A percentile compares a stretch with the other conserved stretches of the same genome.
Evolutionary conservation across 2,888 invertebrate genomes (phyloP).

Genomic region (Diarsia mendica): DNA sequence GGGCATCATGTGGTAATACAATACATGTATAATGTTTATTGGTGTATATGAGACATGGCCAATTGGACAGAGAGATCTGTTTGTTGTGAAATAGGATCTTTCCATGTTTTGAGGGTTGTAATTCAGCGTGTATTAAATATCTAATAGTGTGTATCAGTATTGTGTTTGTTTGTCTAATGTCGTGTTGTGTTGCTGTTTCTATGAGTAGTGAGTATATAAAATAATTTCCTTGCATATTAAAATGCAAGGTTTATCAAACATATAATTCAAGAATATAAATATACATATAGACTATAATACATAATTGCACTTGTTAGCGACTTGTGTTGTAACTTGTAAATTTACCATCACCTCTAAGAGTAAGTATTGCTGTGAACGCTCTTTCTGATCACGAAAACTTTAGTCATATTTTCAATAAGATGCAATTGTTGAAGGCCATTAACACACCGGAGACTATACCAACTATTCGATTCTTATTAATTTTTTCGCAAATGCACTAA

Average conservation of each 20-base stretch:
- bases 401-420: not conserved
- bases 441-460: not conserved
- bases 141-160: not conserved
- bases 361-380: slow-evolving; percentile 5
- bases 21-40: not conserved
- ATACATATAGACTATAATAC: not conserved
- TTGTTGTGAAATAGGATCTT: not conserved
- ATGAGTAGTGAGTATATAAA: too few species aligned
- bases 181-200: not conserved
- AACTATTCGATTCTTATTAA: not conserved
- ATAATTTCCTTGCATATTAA: not conserved
- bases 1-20: not conserved
- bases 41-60: not conserved
- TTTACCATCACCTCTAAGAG: slow-evolving; percentile 15
- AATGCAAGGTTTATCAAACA: not conserved
- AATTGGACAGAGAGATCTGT: not conserved
- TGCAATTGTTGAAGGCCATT: not conserved
- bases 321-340: not conserved
- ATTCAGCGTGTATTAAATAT: not conserved
- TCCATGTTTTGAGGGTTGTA: not conserved
- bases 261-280: not conserved
- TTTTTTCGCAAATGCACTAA: not conserved
- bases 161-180: not conserved
- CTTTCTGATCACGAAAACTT: not conserved
- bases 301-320: slow-evolving; percentile 17